Base-by-base conservation (phyloP, 2,797 vertebrate genomes). In the Trachops cirrhosus region DNA sequence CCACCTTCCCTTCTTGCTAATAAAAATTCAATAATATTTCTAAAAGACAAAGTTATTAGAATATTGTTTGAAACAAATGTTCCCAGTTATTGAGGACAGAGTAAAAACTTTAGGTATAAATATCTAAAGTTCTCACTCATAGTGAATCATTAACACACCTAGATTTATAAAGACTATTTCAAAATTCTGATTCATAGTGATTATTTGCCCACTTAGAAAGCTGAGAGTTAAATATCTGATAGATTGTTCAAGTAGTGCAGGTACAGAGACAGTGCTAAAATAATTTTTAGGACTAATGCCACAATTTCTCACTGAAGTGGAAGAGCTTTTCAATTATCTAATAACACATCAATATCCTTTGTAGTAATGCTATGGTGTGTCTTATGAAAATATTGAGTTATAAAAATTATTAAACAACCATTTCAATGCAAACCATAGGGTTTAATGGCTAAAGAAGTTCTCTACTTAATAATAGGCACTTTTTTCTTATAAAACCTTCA, bases 331-430 rank as follows among this genome's bases (percentile, higher is more conserved):
- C 44, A 73, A 26, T 62, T 79, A 74, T 54, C 29, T 91, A 52
- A 41, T n/a, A 95, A 34, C 14, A 37, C 19, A 79, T 10, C 18
- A 74, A 14, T 89, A 77, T n/a, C 7, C 2, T 91, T 87, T 82
- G 21, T 29, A 50, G 15, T 80, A 67, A 84, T 41, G 21, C 5
- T 73, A 50, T 48, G 68, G 15, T 48, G 9, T 19, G 71, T 87
- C 86, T 92, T 70, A 82, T 91, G 19, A 87, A 93, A 90, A 80
- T 26, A 83, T 15, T 50, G 32, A 82, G 22, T 59, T 77, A 64
- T 24, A 86, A 90, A 87, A 87, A 84, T 64, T 64, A 87, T 92
- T 39, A 90, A 79, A 89, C 71, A 48, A 85, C 89, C 14, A 93
- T 82, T 93, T 93, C 54, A 83, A 70, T 5, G 37, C 54, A 19